Evolutionary conservation across 2,888 invertebrate species (phyloP).

Genomic region (Pyrrhosoma nymphula): DNA sequence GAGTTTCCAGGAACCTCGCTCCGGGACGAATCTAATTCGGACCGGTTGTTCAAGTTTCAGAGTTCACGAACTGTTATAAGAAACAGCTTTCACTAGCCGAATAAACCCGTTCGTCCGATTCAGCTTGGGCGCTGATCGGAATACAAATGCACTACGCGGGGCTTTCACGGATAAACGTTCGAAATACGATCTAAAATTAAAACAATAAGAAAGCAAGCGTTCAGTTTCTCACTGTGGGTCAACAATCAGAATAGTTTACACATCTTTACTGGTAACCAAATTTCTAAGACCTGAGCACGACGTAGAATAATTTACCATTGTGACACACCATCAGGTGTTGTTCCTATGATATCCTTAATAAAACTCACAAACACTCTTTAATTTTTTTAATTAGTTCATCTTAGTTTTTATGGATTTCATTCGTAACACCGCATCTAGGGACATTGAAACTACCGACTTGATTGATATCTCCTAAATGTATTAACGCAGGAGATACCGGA

Average conservation of each 20-base stretch:
- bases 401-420: not conserved
- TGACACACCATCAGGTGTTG: not conserved
- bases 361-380: not conserved
- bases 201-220: not conserved
- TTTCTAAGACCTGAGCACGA: not conserved
- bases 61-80: conserved; percentile 4
- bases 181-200: not conserved
- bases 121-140: not conserved
- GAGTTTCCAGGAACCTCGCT: not conserved
- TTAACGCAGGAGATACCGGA: not conserved
- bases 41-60: conserved; percentile 20
- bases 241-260: not conserved
- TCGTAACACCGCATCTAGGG: not conserved
- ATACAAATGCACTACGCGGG: not conserved
- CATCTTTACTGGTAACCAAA: not conserved
- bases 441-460: not conserved
- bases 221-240: not conserved
- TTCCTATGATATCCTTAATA: too few relatives aligned
- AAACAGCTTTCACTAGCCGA: not conserved
- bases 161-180: not conserved
- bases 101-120: not conserved
- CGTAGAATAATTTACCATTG: not conserved
- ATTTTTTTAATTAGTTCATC: not conserved
- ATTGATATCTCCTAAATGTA: not conserved
- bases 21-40: not conserved